Percentiles rank a stretch among this genome's conserved stretches.
Evolutionary conservation across 1,140 invertebrate genomes (phyloP).

Genomic region (Sitodiplosis mosellana): DNA sequence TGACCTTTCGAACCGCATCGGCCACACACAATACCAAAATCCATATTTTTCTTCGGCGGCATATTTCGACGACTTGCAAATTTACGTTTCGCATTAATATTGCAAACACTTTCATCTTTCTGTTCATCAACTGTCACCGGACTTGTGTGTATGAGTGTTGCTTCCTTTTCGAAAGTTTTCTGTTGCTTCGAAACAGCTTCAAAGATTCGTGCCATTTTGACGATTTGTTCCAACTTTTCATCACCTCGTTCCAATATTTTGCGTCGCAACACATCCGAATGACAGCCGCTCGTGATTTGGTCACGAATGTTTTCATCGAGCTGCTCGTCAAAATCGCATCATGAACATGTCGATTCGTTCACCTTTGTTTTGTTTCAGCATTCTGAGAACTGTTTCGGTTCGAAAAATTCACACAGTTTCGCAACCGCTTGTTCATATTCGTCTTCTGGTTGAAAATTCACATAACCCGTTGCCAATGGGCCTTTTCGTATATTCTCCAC

Average conservation of each 20-base stretch:
- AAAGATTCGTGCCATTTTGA: no score
- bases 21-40: background rate
- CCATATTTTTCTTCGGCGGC: background rate
- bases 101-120: background rate
- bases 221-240: background rate
- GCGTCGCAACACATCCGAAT: background rate
- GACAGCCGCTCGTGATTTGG: background rate
- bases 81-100: no score
- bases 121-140: no score
- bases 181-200: background rate
- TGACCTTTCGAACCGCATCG: background rate
- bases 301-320: background rate
- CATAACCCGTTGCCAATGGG: no score
- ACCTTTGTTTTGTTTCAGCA: background rate
- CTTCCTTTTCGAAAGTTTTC: constrained; percentile 1
- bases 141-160: no score
- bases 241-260: constrained; percentile 1
- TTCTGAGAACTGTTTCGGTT: background rate
- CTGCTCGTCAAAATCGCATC: background rate
- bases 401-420: background rate
- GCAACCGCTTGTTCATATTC: no score
- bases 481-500: background rate
- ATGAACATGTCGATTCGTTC: constrained; percentile 1
- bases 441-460: no score
- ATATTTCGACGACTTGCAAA: background rate